Evolutionary conservation across 1,140 invertebrate species (phyloP).

Genomic region (Nylanderia fulva): DNA sequence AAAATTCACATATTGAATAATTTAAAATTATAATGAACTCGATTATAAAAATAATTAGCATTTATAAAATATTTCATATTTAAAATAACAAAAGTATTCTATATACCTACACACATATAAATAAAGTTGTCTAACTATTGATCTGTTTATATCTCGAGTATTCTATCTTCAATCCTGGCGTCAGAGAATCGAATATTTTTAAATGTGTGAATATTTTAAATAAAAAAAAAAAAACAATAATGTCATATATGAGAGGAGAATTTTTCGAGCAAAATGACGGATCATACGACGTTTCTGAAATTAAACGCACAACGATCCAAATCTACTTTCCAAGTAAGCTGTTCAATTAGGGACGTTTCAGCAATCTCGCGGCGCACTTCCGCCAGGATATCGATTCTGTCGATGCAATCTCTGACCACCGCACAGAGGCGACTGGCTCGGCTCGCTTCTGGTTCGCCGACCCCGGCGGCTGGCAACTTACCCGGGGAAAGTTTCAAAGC

Average conservation of each 20-base stretch:
- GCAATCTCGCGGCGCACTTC: slow-evolving; percentile 23
- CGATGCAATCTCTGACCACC: slow-evolving; percentile 56
- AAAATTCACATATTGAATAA: not conserved
- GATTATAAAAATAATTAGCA: not conserved
- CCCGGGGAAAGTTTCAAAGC: slow-evolving; percentile 60
- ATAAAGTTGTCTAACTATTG: not conserved
- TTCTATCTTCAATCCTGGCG: not conserved
- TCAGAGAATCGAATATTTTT: too few species aligned
- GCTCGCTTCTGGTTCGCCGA: slow-evolving; percentile 26
- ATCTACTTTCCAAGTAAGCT: slow-evolving; percentile 1
- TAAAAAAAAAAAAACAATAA: not conserved
- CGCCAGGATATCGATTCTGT: slow-evolving; percentile 69
- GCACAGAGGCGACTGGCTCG: slow-evolving; percentile 7
- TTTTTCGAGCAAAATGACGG: not conserved
- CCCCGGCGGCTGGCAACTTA: slow-evolving; percentile 49
- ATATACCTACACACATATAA: too few species aligned
- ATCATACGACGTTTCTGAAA: not conserved
- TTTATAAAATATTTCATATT: not conserved
- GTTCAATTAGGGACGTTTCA: slow-evolving; percentile 46
- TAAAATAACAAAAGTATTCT: too few species aligned
- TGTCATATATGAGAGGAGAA: not conserved
- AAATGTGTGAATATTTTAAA: not conserved
- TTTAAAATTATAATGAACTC: not conserved
- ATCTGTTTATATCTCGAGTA: not conserved
- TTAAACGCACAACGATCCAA: not conserved